These are phyloP conservation scores for Phortica variegata DNA, from an alignment of 1,140 invertebrate genomes.

Conservation along the genomic window DNA sequence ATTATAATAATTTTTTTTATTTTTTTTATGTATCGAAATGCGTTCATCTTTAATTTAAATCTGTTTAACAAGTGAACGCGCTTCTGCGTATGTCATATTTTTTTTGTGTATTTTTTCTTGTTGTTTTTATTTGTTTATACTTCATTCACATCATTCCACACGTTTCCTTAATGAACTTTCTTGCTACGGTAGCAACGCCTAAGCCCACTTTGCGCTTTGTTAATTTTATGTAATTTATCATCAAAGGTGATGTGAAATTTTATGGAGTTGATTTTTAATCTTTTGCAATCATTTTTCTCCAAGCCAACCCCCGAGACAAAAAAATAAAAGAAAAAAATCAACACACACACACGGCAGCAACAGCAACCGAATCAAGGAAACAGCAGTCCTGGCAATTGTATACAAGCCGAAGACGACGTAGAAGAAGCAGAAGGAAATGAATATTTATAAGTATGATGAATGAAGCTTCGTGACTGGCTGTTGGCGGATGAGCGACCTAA, in stretches of 20 bases:
- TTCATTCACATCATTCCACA: too few relatives aligned
- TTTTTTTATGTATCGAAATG: too few relatives aligned
- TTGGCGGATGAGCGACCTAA: neutral
- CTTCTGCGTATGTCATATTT: too few relatives aligned
- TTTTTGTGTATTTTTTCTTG: too few relatives aligned
- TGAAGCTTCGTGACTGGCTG: conserved; percentile 33
- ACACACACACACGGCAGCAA: too few relatives aligned
- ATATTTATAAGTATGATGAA: conserved; percentile 57
- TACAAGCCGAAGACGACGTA: neutral
- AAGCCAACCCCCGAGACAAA: neutral
- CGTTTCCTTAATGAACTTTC: too few relatives aligned
- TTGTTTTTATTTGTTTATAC: too few relatives aligned
- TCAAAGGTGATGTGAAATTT: conserved; percentile 29
- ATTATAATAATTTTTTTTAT: too few relatives aligned
- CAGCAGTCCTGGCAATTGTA: neutral
- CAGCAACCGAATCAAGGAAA: conserved; percentile 2
- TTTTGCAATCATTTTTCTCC: conserved; percentile 46
- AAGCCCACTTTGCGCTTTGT: too few relatives aligned
- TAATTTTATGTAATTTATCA: conserved; percentile 55
- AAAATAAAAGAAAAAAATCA: neutral
- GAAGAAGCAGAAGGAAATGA: conserved; percentile 37
- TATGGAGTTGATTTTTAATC: conserved; percentile 56
- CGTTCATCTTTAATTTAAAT: too few relatives aligned
- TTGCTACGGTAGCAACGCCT: too few relatives aligned
- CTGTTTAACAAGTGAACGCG: too few relatives aligned